These are phyloP conservation scores for Trichoplusia ni DNA, from an alignment of 1,140 invertebrate genomes.

Conservation along the genomic window DNA sequence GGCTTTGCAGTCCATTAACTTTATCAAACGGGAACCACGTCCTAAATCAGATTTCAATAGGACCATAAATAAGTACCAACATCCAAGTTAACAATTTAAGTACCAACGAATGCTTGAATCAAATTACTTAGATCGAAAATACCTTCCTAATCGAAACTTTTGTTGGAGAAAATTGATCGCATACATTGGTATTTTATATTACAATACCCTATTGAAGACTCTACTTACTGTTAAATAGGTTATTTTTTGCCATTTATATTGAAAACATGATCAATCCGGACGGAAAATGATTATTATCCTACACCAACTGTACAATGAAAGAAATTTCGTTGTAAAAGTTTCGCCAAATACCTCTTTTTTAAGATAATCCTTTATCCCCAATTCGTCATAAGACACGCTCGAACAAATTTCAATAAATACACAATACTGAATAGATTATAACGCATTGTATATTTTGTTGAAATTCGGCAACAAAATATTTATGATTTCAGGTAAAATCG, in stretches of 20 bases:
- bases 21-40: conserved; percentile 27
- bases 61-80: conserved; percentile 44
- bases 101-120: conserved; percentile 31
- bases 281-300: too few species aligned
- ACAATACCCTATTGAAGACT: not conserved
- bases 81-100: conserved; percentile 35
- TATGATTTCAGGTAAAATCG: conserved; percentile 30
- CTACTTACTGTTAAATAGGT: too few species aligned
- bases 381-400: conserved; percentile 28
- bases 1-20: conserved; percentile 27
- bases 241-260: too few species aligned
- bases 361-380: conserved; percentile 30
- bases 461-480: conserved; percentile 15
- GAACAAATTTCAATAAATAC: too few species aligned
- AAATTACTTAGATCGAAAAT: conserved; percentile 41
- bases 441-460: conserved; percentile 6
- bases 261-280: too few species aligned
- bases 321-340: not conserved
- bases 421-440: conserved; percentile 2
- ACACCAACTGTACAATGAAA: too few species aligned
- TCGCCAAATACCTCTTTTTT: conserved; percentile 8
- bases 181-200: conserved; percentile 10
- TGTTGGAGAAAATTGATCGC: conserved; percentile 38
- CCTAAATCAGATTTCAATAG: conserved; percentile 40
- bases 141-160: conserved; percentile 42